Evolutionary conservation across 2,113 vertebrate species (phyloP).

Genomic region (Leucoraja erinaceus): DNA sequence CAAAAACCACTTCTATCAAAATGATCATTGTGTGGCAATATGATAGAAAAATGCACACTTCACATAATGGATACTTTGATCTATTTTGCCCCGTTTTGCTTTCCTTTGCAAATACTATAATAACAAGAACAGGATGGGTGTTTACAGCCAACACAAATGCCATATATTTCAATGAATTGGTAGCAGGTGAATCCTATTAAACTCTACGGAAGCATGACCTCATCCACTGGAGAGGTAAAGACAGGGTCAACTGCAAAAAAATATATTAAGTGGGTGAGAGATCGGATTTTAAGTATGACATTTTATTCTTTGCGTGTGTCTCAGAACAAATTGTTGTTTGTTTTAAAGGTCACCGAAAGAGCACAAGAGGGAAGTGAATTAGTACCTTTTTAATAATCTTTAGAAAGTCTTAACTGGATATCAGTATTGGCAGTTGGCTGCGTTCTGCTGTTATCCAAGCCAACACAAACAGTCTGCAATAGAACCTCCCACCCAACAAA

Average conservation of each 20-base stretch:
- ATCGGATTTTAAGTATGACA: constrained; percentile 53
- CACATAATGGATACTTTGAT: constrained; percentile 28
- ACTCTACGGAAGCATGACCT: constrained; percentile 45
- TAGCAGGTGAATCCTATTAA: constrained; percentile 44
- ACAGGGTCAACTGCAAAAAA: constrained; percentile 49
- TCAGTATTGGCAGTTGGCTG: constrained; percentile 45
- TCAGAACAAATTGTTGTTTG: constrained; percentile 48
- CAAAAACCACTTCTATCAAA: constrained; percentile 54
- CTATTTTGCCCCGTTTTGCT: constrained; percentile 24
- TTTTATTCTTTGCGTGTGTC: constrained; percentile 51
- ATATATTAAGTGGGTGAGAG: constrained; percentile 52
- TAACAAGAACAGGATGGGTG: constrained; percentile 45
- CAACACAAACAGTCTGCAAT: constrained; percentile 47
- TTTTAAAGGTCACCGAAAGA: constrained; percentile 57
- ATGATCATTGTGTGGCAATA: constrained; percentile 38
- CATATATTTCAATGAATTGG: constrained; percentile 44
- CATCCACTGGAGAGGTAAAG: constrained; percentile 54
- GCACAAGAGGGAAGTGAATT: constrained; percentile 55
- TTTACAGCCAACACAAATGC: constrained; percentile 44
- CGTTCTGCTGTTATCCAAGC: constrained; percentile 47
- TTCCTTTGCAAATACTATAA: constrained; percentile 46
- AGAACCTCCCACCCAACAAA: constrained; percentile 47
- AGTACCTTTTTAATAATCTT: constrained; percentile 51
- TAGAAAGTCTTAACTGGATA: constrained; percentile 40
- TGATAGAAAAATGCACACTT: constrained; percentile 45